Conservation (phyloP, 2,888 invertebrate species). For the Tipula unca region DNA sequence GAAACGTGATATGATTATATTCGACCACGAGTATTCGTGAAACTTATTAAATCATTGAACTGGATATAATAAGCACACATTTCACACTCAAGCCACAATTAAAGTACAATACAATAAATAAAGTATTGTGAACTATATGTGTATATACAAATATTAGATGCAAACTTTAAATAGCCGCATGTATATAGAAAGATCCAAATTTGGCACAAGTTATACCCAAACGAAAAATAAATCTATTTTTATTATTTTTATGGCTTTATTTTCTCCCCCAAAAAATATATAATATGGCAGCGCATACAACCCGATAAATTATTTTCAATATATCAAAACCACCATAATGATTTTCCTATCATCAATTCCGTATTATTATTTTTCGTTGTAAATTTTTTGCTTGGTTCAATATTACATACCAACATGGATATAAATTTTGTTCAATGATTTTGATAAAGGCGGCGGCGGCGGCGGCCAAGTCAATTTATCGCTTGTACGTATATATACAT, state of each 20-base stretch:
- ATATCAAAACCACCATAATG: background rate
- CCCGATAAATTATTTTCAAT: background rate
- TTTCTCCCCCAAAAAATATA: background rate
- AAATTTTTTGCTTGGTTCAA: background rate
- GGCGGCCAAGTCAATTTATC: background rate
- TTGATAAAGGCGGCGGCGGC: background rate
- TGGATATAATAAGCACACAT: background rate
- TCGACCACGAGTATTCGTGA: too few relatives aligned
- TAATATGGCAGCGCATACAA: background rate
- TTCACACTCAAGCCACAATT: background rate
- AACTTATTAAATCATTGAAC: too few relatives aligned
- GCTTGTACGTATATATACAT: background rate
- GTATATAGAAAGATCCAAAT: background rate
- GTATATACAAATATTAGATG: background rate
- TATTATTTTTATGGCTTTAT: background rate
- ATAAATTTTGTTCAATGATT: background rate
- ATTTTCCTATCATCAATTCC: constrained; percentile 14
- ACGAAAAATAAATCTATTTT: background rate
- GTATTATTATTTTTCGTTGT: background rate
- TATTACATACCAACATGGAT: background rate
- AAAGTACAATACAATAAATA: background rate
- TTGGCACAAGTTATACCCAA: background rate
- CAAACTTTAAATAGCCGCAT: background rate
- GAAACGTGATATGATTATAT: too few relatives aligned
- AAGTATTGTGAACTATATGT: background rate